phyloP scores from a whole-genome alignment of 2,888 invertebrate genomes.

The Drosophila limbata region DNA sequence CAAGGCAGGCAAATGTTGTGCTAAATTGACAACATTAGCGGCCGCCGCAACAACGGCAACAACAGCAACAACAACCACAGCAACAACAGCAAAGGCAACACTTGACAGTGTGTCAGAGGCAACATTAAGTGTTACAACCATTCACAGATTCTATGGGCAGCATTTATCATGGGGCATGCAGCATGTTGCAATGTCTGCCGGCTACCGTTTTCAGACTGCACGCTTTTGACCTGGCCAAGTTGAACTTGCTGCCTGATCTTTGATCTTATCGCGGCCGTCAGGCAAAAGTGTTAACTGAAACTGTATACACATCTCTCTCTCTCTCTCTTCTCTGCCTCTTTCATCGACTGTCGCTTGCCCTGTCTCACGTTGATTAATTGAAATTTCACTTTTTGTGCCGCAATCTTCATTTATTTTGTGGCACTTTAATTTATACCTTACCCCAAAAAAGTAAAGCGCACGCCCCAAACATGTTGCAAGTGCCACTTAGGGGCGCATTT shows the following conservation, averaged over 20 bases:
- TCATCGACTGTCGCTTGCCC: background rate
- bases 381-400: slow-evolving; percentile 60
- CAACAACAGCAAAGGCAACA: slow-evolving; percentile 33
- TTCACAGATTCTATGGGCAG: slow-evolving; percentile 38
- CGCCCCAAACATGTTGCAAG: slow-evolving; percentile 68
- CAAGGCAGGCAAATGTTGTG: slow-evolving; percentile 73
- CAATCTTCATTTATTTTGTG: slow-evolving; percentile 52
- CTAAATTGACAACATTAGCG: slow-evolving; percentile 77
- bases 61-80: slow-evolving; percentile 21
- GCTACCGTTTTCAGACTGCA: slow-evolving; percentile 73
- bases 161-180: slow-evolving; percentile 66
- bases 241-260: slow-evolving; percentile 73
- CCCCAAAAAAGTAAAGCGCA: slow-evolving; percentile 31
- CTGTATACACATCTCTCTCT: slow-evolving; percentile 6
- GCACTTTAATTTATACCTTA: slow-evolving; percentile 54
- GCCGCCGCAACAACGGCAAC: slow-evolving; percentile 7
- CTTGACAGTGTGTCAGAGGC: slow-evolving; percentile 37
- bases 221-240: slow-evolving; percentile 72
- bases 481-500: slow-evolving; percentile 71
- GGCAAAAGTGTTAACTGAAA: slow-evolving; percentile 68
- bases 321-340: background rate
- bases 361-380: slow-evolving; percentile 59
- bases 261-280: slow-evolving; percentile 67
- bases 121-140: slow-evolving; percentile 16
- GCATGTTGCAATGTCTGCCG: slow-evolving; percentile 39